Evolutionary conservation across 2,797 vertebrate genomes (phyloP), one percentile per base, ranked within the genome.

Genomic region (Emys orbicularis): DNA sequence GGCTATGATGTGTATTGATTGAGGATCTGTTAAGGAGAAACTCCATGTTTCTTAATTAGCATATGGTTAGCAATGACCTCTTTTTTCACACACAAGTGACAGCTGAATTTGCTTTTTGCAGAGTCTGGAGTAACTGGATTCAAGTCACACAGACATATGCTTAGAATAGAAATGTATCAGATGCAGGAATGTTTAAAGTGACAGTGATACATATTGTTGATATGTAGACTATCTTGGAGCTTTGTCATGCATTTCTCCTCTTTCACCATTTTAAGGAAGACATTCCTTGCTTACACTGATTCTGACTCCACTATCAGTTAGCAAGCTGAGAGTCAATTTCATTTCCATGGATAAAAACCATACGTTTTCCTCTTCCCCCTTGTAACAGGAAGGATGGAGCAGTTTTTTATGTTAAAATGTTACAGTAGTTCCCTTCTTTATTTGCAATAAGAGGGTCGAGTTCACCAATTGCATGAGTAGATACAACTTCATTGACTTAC

Each of bases 21-120:
- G 90, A 76, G 61, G 53, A 1, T 65, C 44, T 1, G 12, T 41
- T 59, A 29, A 59, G 89, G 86, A 83, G 52, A 49, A 21, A 11
- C 65, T 23, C 50, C 79, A 65, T 57, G 5, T 54, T 88, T 72
- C 68, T 31, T 91, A 34, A 79, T 94, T 96, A 95, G 95, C 93
- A 96, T 83, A 49, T 50, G 61, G 91, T 94, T 95, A 87, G 27
- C 94, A 54, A 2, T 91, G 97, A 90, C 86, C 97, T 97, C 97
- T 80, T 4, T 72, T 37, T 54, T 87, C 95, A 15, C 16, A 16
- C 31, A 56, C 61, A n/a, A 88, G 25, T 54, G 27, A 92, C 91
- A 90, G 88, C 61, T 54, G 49, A 16, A 76, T 92, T 87, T 94
- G 76, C 95, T 96, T 92, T 90, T 89, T 96, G 83, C 37, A 27